Conservation (phyloP, 1,140 invertebrate genomes). For the Augochlora pura region DNA sequence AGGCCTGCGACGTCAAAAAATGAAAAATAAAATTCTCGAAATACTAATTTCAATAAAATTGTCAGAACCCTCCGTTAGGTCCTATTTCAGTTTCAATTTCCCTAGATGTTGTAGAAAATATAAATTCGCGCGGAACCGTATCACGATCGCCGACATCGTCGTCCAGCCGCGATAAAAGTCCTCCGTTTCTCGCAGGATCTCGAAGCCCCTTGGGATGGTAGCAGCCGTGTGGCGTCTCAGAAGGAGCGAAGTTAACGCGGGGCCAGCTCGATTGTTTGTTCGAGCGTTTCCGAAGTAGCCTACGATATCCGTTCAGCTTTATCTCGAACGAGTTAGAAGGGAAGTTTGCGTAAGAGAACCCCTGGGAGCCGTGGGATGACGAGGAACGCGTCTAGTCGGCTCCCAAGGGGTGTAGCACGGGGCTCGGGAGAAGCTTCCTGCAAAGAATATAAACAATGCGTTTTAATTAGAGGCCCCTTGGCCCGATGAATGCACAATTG, state of each 20-base stretch:
- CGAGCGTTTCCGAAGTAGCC: constrained; percentile 32
- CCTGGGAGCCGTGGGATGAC: constrained; percentile 32
- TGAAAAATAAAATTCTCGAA: too few species aligned
- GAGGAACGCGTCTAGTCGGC: constrained; percentile 5
- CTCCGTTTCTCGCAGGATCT: not conserved
- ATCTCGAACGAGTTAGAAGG: constrained; percentile 61
- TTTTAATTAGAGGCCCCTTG: constrained; percentile 76
- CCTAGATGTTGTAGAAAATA: too few species aligned
- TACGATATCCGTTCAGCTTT: constrained; percentile 44
- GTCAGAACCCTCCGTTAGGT: too few species aligned
- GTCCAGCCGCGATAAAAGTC: not conserved
- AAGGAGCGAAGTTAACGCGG: not conserved
- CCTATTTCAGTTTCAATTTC: too few species aligned
- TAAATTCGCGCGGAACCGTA: too few species aligned
- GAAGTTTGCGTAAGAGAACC: constrained; percentile 46
- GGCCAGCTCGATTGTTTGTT: constrained; percentile 51
- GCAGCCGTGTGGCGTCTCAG: not conserved
- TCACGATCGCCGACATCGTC: too few species aligned
- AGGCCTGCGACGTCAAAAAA: too few species aligned
- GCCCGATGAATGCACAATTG: constrained; percentile 75
- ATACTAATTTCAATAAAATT: too few species aligned
- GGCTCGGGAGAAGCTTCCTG: constrained; percentile 64
- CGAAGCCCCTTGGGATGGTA: not conserved
- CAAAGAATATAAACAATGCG: constrained; percentile 79
- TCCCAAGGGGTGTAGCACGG: not conserved